Evolutionary conservation across 1,140 invertebrate genomes (phyloP), one percentile per base, ranked within the genome.

Genomic region (Vollenhovia emeryi): DNA sequence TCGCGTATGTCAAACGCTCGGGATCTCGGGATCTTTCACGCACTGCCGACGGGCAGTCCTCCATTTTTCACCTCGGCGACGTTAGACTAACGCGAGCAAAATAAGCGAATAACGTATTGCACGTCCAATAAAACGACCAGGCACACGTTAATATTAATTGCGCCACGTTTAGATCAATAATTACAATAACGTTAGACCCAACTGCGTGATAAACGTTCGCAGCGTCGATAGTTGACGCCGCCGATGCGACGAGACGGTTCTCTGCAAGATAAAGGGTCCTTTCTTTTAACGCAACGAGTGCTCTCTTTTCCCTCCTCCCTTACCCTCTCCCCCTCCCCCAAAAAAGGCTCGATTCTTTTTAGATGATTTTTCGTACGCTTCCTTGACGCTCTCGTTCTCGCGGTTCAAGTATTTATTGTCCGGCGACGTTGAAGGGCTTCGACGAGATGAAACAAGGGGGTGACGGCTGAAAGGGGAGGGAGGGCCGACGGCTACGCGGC

Each of bases 341-440:
- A 69, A 55, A 71, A 85, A 13, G 60, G 21, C 45, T 76, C 62
- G n/a, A 21, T 50, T 85, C 21, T 64, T 78, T 66, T 85, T 68
- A 62, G 21, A 73, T 27, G 71, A 48, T 62, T 68, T 45, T 79
- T 57, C 40, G 57, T 60, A 78, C 43, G 43, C 68, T 62, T 60
- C 40, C 76, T 68, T 62, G 27, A 73, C 50, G 33, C 66, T 36
- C 52, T 43, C 50, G 33, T 57, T 36, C 52, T 71, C 50, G 78
- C 80, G 43, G 80, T 36, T 84, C 80, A 84, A 76, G 33, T 71
- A 87, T 88, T 84, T 89, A 88, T 85, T 88, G 86, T 43, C 21
- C 52, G 43, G 52, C 74, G 40, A 78, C 84, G 74, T 88, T 82
- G 78, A 82, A 73, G 68, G 78, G 78, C 66, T 82, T 82, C 78